Evolutionary conservation across 2,888 invertebrate genomes (phyloP).

Genomic region (Oeneis ivallda): DNA sequence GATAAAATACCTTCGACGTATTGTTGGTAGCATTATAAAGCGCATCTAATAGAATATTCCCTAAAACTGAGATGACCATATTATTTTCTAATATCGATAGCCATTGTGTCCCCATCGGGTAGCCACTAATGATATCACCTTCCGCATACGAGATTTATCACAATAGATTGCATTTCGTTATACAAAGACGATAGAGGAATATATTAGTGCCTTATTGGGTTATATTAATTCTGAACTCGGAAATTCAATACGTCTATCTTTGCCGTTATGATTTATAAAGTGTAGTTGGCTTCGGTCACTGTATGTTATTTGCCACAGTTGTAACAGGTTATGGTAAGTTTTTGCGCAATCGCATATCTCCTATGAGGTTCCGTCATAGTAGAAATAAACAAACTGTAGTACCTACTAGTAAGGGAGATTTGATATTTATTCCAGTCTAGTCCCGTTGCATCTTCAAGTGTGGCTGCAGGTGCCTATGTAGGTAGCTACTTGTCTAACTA

Average conservation of each 20-base stretch:
- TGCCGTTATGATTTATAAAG: conserved; percentile 25
- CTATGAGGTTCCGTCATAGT: background rate
- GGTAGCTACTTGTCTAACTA: no score
- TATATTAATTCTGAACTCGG: conserved; percentile 17
- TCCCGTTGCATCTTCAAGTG: background rate
- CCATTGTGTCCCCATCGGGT: conserved; percentile 49
- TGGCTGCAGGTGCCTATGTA: no score
- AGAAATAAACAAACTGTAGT: background rate
- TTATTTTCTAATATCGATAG: conserved; percentile 40
- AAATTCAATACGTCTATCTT: conserved; percentile 31
- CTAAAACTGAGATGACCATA: conserved; percentile 25
- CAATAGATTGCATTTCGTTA: conserved; percentile 59
- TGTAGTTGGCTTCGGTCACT: background rate
- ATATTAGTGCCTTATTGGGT: conserved; percentile 34
- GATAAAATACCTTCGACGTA: no score
- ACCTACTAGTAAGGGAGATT: background rate
- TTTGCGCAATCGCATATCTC: background rate
- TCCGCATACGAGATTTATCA: conserved; percentile 55
- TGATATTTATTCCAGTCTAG: background rate
- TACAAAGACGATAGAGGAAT: conserved; percentile 36
- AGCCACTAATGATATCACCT: conserved; percentile 50
- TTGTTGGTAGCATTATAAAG: background rate
- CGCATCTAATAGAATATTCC: background rate
- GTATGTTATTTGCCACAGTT: conserved; percentile 8
- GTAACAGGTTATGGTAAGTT: conserved; percentile 17